A percentile compares a stretch with the other conserved stretches of the same genome.
phyloP scores from a whole-genome alignment of 1,140 invertebrate species.

The Caenorhabditis tropicalis region DNA sequence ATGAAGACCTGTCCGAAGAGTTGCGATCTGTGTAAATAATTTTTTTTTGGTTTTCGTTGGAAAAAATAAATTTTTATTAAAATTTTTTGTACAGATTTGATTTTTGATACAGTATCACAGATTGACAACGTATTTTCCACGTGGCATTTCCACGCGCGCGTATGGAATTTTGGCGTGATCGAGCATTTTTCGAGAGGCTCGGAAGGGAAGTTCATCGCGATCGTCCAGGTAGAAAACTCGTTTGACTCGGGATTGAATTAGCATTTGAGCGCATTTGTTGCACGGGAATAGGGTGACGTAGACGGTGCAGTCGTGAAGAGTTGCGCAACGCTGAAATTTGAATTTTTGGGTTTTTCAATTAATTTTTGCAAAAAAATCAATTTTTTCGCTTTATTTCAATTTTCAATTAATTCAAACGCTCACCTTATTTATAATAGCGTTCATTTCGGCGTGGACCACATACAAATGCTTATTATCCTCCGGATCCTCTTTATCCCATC shows the following conservation, averaged over 20 bases:
- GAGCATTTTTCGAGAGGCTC: slow-evolving; percentile 3
- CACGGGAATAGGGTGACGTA: slow-evolving; percentile 21
- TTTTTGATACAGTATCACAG: not conserved
- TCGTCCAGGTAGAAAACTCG: not conserved
- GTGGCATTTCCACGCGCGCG: not conserved
- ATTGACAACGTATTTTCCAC: not conserved
- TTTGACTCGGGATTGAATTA: slow-evolving; percentile 4
- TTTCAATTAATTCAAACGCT: not conserved
- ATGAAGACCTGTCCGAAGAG: not conserved
- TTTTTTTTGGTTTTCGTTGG: not conserved
- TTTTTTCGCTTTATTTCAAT: not conserved
- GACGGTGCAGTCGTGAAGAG: not conserved
- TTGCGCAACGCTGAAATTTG: slow-evolving; percentile 1
- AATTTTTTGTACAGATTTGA: not conserved
- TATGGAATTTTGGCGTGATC: not conserved
- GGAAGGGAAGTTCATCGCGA: not conserved
- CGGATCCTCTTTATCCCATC: slow-evolving; percentile 39
- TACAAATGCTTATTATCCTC: slow-evolving; percentile 9
- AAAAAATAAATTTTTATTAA: not conserved
- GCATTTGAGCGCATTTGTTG: slow-evolving; percentile 32
- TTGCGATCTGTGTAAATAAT: not conserved
- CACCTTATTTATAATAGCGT: slow-evolving; percentile 18
- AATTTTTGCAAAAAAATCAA: no score
- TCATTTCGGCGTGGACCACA: slow-evolving; percentile 22
- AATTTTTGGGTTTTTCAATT: no score